Percentiles rank a stretch among this genome's conserved stretches.
phyloP scores from a whole-genome alignment of 1,140 invertebrate genomes.

The Drosophila sp. region DNA sequence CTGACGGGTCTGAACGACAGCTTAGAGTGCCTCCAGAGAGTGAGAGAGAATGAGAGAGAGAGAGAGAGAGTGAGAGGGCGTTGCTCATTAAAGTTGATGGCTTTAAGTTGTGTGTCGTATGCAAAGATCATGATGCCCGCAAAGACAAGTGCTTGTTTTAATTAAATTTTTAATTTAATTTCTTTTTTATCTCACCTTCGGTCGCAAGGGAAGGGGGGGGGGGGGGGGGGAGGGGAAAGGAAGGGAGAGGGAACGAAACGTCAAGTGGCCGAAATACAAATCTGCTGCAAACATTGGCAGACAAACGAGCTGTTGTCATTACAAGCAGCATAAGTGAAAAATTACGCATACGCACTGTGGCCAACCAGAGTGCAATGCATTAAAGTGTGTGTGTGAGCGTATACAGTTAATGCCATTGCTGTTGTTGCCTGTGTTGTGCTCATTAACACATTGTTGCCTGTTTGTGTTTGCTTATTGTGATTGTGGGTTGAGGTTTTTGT shows the following conservation, averaged over 20 bases:
- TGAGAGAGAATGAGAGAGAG: not conserved
- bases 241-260: conserved; percentile 33
- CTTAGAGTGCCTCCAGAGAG: not conserved
- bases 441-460: conserved; percentile 67
- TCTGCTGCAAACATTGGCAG: conserved; percentile 55
- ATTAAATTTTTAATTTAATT: conserved; percentile 81
- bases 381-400: conserved; percentile 46
- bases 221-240: conserved; percentile 3
- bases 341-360: conserved; percentile 74
- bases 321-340: conserved; percentile 66
- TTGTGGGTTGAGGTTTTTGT: conserved; percentile 27
- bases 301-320: conserved; percentile 46
- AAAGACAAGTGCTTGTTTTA: conserved; percentile 70
- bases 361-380: conserved; percentile 50
- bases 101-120: conserved; percentile 44
- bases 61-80: not conserved
- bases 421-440: conserved; percentile 28
- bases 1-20: not conserved
- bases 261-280: conserved; percentile 76
- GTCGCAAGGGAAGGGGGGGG: not conserved
- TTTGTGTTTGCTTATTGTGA: not conserved
- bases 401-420: conserved; percentile 19
- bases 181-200: conserved; percentile 24
- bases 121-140: conserved; percentile 38
- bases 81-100: conserved; percentile 61